Percentiles rank a stretch among this genome's conserved stretches.
These are phyloP conservation scores for Alouatta palliata DNA, from an alignment of 2,113 vertebrate genomes.

Conservation along the genomic window DNA sequence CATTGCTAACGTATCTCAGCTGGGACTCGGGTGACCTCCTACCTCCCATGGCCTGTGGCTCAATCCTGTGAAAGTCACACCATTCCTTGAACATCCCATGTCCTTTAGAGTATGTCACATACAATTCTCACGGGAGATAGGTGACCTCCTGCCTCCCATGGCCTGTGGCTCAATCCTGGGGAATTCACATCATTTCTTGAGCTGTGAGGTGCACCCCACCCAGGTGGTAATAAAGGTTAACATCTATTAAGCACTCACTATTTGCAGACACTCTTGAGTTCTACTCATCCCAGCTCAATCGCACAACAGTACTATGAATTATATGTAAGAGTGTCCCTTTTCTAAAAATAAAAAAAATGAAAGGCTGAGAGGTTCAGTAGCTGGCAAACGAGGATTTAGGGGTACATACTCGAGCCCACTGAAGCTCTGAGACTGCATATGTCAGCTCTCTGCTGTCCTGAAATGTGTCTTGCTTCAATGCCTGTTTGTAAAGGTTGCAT, in stretches of 20 bases:
- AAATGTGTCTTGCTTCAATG: rapidly evolving
- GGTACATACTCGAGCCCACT: rapidly evolving
- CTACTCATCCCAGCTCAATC: not conserved
- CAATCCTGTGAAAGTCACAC: rapidly evolving
- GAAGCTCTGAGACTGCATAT: not conserved
- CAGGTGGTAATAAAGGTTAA: rapidly evolving
- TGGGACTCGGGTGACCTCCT: not conserved
- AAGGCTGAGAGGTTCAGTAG: not conserved
- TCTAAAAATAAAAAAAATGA: not conserved
- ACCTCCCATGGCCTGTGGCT: rapidly evolving
- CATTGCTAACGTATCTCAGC: rapidly evolving
- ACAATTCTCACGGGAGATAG: not conserved
- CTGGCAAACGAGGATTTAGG: not conserved
- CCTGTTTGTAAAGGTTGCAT: not conserved
- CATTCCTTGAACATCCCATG: too few relatives aligned
- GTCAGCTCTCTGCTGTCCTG: rapidly evolving
- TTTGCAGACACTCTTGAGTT: not conserved
- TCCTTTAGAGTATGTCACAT: not conserved
- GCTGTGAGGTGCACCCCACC: rapidly evolving
- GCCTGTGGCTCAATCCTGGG: not conserved
- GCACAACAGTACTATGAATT: not conserved
- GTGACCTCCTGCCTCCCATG: rapidly evolving
- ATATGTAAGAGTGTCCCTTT: rapidly evolving
- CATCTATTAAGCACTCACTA: rapidly evolving
- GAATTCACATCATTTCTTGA: not conserved